A percentile compares a stretch with the other conserved stretches of the same genome.
phyloP scores from a whole-genome alignment of 2,113 vertebrate species.

The Channa maculata region DNA sequence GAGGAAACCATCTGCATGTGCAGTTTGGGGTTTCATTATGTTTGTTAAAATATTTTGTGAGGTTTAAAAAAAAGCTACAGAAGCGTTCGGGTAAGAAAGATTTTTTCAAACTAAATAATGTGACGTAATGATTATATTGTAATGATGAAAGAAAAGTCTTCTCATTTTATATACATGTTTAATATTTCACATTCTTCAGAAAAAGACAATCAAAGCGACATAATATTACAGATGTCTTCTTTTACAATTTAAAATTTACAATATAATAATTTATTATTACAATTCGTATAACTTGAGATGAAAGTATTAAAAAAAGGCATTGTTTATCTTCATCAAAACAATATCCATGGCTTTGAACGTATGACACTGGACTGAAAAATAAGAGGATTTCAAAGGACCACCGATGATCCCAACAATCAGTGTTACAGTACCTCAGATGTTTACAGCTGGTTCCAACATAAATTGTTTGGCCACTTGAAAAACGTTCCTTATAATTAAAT shows the following conservation, averaged over 20 bases:
- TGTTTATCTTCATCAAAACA: constrained; percentile 60
- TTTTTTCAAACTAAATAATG: background rate
- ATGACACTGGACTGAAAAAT: constrained; percentile 47
- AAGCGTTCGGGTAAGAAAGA: background rate
- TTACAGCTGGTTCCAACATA: constrained; percentile 7
- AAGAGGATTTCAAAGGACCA: constrained; percentile 24
- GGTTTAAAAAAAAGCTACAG: constrained; percentile 1
- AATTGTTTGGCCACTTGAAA: constrained; percentile 9
- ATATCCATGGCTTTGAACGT: constrained; percentile 70
- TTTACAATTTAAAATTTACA: constrained; percentile 85
- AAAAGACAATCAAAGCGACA: constrained; percentile 82
- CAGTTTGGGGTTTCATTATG: constrained; percentile 12
- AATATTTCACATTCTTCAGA: constrained; percentile 81
- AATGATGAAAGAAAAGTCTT: constrained; percentile 29
- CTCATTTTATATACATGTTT: constrained; percentile 77
- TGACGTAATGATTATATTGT: background rate
- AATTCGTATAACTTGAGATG: constrained; percentile 76
- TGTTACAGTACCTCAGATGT: constrained; percentile 15
- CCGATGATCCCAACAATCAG: constrained; percentile 41
- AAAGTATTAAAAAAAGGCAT: constrained; percentile 75
- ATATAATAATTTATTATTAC: constrained; percentile 83
- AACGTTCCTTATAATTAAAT: background rate
- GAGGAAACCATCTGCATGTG: constrained; percentile 21
- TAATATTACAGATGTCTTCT: constrained; percentile 76
- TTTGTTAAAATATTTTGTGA: constrained; percentile 16